phyloP scores from a whole-genome alignment of 2,113 vertebrate genomes.

The Pelecanus crispus region DNA sequence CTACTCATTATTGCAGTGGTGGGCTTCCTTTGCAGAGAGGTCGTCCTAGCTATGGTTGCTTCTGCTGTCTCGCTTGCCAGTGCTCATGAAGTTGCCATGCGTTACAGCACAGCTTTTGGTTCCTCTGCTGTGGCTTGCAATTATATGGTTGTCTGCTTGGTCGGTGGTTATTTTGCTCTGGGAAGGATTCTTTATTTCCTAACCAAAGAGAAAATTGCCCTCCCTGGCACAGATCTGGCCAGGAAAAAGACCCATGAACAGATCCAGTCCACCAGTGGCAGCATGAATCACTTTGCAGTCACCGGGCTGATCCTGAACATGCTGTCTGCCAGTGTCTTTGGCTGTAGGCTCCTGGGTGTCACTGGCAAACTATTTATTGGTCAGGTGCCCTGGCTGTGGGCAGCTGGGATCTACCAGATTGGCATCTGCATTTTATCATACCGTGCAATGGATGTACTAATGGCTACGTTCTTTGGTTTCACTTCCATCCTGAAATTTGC shows the following conservation, averaged over 20 bases:
- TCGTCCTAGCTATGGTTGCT: constrained; percentile 68
- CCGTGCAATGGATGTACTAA: constrained; percentile 71
- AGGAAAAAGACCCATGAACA: neutral
- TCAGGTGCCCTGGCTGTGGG: constrained; percentile 88
- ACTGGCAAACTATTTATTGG: constrained; percentile 70
- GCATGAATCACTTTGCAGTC: constrained; percentile 4
- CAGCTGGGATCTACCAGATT: constrained; percentile 78
- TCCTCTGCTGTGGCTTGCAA: constrained; percentile 77
- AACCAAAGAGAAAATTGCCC: constrained; percentile 56
- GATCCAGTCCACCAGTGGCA: neutral
- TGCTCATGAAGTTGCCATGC: constrained; percentile 78
- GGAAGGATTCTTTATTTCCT: constrained; percentile 71
- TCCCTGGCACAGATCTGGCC: constrained; percentile 65
- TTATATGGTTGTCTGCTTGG: constrained; percentile 76
- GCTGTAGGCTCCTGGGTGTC: constrained; percentile 78
- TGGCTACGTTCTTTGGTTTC: constrained; percentile 81
- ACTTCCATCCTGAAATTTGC: constrained; percentile 77
- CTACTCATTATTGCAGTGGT: constrained; percentile 72
- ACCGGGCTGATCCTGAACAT: constrained; percentile 78
- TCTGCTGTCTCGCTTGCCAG: constrained; percentile 73
- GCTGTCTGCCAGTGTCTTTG: constrained; percentile 78
- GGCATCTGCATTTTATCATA: constrained; percentile 76
- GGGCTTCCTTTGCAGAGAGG: constrained; percentile 67
- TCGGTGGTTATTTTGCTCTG: constrained; percentile 75
- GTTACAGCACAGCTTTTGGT: constrained; percentile 62